Evolutionary conservation across 2,888 invertebrate genomes (phyloP), one percentile per base, ranked within the genome.

Genomic region (Phaedon cochleariae): DNA sequence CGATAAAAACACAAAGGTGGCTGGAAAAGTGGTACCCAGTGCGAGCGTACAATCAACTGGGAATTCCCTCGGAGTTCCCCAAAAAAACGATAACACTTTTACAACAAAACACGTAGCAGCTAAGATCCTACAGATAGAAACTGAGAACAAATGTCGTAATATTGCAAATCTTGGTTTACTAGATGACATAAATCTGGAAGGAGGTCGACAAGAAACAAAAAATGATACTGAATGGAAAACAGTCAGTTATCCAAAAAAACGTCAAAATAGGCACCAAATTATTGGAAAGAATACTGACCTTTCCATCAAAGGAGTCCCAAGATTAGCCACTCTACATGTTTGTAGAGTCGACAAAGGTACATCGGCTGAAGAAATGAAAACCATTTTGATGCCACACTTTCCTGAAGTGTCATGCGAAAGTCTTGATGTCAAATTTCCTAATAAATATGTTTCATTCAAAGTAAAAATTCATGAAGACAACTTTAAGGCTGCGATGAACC

Each of bases 391-490:
- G 4, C 3, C 18, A 20, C 46, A 4, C 9, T 46, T 10, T n/a
- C 46, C 46, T 5, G 46, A 46, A 46, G 46, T 46, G 6, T 46
- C 46, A n/a, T 46, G 46, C 17, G 46, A 46, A 46, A 46, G 9
- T 5, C 46, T 46, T 17, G 46, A 5, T 4, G 5, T 9, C 46
- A 46, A 9, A 46, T 46, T 46, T 17, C 46, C 46, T 2, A 46
- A 46, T 17, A 46, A 46, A 46, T 46, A 46, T 46, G 46, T 46
- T 2, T 46, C 18, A 17, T 46, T 46, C 46, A 46, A 46, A 46
- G 20, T 46, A 9, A 46, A 17, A 46, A 18, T 46, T 7, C 15
- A 2, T 17, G 46, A 46, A 9, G 46, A 46, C 15, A 46, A 46
- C 17, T 17, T 46, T 17, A 46, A 46, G 9, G 5, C 15, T 17